Evolutionary conservation across 2,797 vertebrate genomes (phyloP).

Genomic region (Acanthiza pusilla): DNA sequence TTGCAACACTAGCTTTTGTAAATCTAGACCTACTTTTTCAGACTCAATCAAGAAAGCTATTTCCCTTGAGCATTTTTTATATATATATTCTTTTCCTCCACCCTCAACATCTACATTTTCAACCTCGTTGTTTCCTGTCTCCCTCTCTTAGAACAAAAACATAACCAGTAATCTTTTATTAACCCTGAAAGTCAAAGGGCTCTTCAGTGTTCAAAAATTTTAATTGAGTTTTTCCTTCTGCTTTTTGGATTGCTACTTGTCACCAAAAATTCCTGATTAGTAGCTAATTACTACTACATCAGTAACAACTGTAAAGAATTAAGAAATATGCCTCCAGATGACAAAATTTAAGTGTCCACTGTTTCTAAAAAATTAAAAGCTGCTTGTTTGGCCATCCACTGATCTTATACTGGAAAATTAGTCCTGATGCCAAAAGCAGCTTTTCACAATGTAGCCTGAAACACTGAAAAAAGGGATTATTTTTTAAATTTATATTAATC

Average conservation of each 20-base stretch:
- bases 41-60: not conserved
- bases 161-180: not conserved
- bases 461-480: rapidly evolving
- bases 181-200: not conserved
- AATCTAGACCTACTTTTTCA: not conserved
- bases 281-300: not conserved
- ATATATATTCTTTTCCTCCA: not conserved
- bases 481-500: not conserved
- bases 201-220: not conserved
- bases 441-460: not conserved
- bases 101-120: not conserved
- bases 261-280: not conserved
- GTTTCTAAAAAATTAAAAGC: not conserved
- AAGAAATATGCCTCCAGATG: not conserved
- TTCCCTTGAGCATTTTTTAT: not conserved
- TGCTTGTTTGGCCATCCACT: not conserved
- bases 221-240: not conserved
- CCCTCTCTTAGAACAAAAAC: not conserved
- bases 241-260: not conserved
- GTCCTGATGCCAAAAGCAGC: not conserved
- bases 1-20: not conserved
- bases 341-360: not conserved
- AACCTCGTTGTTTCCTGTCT: not conserved
- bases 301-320: not conserved
- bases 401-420: not conserved